Evolutionary conservation across 1,140 invertebrate species (phyloP).

Genomic region (Procambarus virginalis): DNA sequence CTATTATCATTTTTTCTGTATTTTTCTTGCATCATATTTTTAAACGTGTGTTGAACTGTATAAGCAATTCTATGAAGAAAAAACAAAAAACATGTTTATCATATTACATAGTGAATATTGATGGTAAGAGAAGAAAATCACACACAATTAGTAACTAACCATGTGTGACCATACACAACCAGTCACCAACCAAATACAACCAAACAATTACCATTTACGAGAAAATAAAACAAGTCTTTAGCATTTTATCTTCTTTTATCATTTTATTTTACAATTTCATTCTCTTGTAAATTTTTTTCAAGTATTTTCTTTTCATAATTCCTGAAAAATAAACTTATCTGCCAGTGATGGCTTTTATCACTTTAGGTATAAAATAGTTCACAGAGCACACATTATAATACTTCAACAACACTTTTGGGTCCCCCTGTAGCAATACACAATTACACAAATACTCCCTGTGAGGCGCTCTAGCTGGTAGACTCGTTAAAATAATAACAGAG

Average conservation of each 20-base stretch:
- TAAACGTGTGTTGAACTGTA: not conserved
- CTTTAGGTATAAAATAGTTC: constrained; percentile 40
- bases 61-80: not conserved
- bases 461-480: constrained; percentile 5
- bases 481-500: constrained; percentile 11
- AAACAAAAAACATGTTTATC: not conserved
- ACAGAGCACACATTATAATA: constrained; percentile 27
- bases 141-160: not conserved
- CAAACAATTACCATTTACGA: constrained; percentile 20
- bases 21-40: not conserved
- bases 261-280: constrained; percentile 47
- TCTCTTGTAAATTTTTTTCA: constrained; percentile 24
- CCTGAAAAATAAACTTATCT: constrained; percentile 50
- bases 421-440: constrained; percentile 31
- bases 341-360: constrained; percentile 30
- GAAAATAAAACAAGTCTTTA: constrained; percentile 43
- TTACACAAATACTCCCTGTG: constrained; percentile 6
- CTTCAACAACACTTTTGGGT: constrained; percentile 35
- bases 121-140: not conserved
- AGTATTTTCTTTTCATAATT: constrained; percentile 43
- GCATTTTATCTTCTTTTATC: constrained; percentile 47
- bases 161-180: not conserved
- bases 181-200: not conserved
- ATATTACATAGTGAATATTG: not conserved
- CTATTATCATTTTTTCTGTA: too few species aligned